These are phyloP conservation scores for Noctua fimbriata DNA, from an alignment of 2,888 invertebrate species.

Conservation along the genomic window DNA sequence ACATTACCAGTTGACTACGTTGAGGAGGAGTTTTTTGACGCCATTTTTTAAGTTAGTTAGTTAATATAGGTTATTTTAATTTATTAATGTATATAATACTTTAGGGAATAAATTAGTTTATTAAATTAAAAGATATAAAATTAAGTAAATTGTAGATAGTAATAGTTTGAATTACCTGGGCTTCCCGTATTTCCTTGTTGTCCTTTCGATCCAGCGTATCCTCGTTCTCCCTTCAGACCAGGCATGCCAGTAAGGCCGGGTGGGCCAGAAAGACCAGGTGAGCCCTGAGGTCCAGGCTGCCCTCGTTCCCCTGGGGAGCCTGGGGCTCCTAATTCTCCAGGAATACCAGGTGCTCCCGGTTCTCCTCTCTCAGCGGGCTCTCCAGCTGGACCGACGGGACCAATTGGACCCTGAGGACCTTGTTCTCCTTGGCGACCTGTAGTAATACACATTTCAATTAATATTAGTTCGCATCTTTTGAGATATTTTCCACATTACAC, in stretches of 20 bases:
- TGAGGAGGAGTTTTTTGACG: too few species aligned
- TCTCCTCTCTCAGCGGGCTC: conserved; percentile 95
- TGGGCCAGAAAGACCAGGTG: conserved; percentile 92
- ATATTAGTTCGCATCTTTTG: neutral
- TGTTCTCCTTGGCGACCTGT: conserved; percentile 93
- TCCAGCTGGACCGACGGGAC: conserved; percentile 94
- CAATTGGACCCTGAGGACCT: conserved; percentile 94
- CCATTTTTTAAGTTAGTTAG: too few species aligned
- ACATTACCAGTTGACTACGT: too few species aligned
- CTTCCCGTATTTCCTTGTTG: conserved; percentile 93
- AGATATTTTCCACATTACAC: neutral
- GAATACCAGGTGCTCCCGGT: conserved; percentile 92
- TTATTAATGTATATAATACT: too few species aligned
- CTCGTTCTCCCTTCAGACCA: conserved; percentile 94
- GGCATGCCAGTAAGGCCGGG: conserved; percentile 93
- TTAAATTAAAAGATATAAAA: too few species aligned
- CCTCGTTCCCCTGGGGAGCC: conserved; percentile 95
- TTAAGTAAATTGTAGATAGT: neutral
- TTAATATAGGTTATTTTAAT: too few species aligned
- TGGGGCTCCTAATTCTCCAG: conserved; percentile 93
- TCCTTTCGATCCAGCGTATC: conserved; percentile 93
- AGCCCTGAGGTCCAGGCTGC: conserved; percentile 92
- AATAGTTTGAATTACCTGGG: conserved; percentile 81
- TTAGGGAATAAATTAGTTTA: too few species aligned
- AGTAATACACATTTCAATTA: neutral